These are phyloP conservation scores for Pholis gunnellus DNA, from an alignment of 2,113 vertebrate genomes.

Conservation along the genomic window DNA sequence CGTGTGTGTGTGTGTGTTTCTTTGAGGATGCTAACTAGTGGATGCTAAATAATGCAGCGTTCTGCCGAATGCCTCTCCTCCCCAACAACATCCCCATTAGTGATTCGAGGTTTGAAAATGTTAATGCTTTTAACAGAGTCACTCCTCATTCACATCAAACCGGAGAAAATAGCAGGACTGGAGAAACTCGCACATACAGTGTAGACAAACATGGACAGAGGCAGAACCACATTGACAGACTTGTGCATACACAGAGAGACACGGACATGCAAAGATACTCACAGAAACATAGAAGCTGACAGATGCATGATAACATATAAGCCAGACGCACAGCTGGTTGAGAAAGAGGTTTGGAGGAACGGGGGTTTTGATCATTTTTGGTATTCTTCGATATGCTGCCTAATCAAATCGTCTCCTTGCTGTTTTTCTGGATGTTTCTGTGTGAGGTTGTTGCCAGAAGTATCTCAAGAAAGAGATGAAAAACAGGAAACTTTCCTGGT, in stretches of 20 bases:
- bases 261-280: constrained; percentile 28
- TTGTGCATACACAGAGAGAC: constrained; percentile 6
- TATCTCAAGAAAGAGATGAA: not conserved
- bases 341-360: not conserved
- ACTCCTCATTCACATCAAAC: constrained; percentile 69
- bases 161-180: constrained; percentile 33
- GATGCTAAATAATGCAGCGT: constrained; percentile 77
- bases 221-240: not conserved
- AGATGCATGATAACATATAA: not conserved
- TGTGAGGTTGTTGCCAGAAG: not conserved
- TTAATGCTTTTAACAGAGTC: constrained; percentile 80
- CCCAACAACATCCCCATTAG: constrained; percentile 75
- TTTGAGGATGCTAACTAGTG: constrained; percentile 65
- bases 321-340: not conserved
- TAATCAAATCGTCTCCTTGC: not conserved
- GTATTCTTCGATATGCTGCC: not conserved
- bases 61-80: constrained; percentile 74
- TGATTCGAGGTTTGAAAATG: constrained; percentile 78
- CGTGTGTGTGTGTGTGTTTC: constrained; percentile 24
- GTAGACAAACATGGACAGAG: constrained; percentile 28
- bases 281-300: constrained; percentile 31
- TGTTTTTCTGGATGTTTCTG: not conserved
- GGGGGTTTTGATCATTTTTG: not conserved
- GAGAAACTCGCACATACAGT: constrained; percentile 19
- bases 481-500: no score